Evolutionary conservation across 2,888 invertebrate genomes (phyloP).

Genomic region (Chymomyza caudatula): DNA sequence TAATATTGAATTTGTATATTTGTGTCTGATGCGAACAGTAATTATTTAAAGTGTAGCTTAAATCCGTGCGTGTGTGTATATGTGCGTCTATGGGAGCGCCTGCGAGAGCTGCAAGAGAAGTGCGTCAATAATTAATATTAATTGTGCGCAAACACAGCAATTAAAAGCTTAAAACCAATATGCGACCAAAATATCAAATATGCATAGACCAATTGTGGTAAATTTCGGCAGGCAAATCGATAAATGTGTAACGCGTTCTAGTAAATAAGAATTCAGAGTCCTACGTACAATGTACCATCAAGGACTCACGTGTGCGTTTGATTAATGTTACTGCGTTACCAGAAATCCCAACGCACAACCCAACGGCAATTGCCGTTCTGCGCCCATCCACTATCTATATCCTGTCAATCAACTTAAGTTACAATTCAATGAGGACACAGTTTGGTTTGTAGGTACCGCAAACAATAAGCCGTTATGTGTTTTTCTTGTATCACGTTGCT

Average conservation of each 20-base stretch:
- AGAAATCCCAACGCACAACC: not conserved
- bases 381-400: constrained; percentile 19
- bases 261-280: not conserved
- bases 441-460: constrained; percentile 53
- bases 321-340: not conserved
- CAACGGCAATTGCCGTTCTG: constrained; percentile 12
- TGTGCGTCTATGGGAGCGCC: no score
- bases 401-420: constrained; percentile 59
- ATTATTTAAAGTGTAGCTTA: constrained; percentile 21
- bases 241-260: constrained; percentile 39
- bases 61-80: constrained; percentile 11
- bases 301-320: not conserved
- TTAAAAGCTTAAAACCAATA: constrained; percentile 26
- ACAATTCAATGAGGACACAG: constrained; percentile 39
- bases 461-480: constrained; percentile 27
- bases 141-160: constrained; percentile 5
- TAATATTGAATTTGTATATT: constrained; percentile 4
- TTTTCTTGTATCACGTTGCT: constrained; percentile 39
- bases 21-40: constrained; percentile 5
- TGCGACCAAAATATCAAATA: constrained; percentile 17
- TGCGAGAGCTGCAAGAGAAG: constrained; percentile 9
- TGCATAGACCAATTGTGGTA: constrained; percentile 25
- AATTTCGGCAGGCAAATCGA: constrained; percentile 60
- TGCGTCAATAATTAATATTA: not conserved
- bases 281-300: not conserved